Percentiles rank a stretch among this genome's conserved stretches.
These are phyloP conservation scores for Drosophila sordidapex DNA, from an alignment of 2,888 invertebrate species.

Conservation along the genomic window DNA sequence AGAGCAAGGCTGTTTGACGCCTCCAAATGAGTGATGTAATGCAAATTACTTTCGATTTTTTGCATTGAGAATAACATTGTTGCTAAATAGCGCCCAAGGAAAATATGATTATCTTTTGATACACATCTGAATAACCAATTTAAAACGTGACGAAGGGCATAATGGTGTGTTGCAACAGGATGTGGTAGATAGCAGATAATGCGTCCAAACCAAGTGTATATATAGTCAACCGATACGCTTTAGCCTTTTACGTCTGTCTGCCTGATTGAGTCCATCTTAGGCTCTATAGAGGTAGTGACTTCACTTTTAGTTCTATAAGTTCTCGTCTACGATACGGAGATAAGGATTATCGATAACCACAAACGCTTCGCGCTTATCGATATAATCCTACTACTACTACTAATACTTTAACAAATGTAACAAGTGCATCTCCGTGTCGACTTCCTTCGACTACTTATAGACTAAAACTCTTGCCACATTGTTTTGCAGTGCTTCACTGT, in stretches of 20 bases:
- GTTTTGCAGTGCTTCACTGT: not conserved
- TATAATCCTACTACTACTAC: not conserved
- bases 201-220: not conserved
- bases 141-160: not conserved
- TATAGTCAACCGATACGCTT: not conserved
- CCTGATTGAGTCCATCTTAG: not conserved
- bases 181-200: not conserved
- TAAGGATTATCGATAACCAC: too few species aligned
- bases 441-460: too few species aligned
- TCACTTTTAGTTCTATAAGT: too few species aligned
- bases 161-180: not conserved
- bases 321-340: too few species aligned
- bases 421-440: not conserved
- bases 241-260: not conserved
- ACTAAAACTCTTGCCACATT: not conserved
- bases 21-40: conserved; percentile 77
- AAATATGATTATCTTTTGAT: conserved; percentile 15
- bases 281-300: not conserved
- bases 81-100: conserved; percentile 25
- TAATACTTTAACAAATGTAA: not conserved
- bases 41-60: conserved; percentile 76
- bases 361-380: not conserved
- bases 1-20: conserved; percentile 67
- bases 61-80: conserved; percentile 19
- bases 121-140: not conserved